Evolutionary conservation across 1,140 invertebrate genomes (phyloP), one percentile per base, ranked within the genome.

Genomic region (Habropoda laboriosa): DNA sequence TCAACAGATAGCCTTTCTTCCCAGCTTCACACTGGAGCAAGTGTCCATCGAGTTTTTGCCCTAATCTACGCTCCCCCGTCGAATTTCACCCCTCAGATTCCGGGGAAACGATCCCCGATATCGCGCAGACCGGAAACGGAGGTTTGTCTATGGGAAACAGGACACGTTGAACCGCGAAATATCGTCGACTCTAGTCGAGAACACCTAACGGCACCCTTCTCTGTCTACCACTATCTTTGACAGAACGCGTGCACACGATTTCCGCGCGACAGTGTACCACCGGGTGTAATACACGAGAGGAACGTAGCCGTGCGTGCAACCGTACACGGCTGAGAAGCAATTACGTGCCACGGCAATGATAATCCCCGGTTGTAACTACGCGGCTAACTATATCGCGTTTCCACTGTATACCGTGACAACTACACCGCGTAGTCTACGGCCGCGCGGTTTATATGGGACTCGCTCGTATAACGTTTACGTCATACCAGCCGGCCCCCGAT

Each of bases 331-430:
- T 21, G 78, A 78, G 68, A 79, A 70, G 77, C 81, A 85, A 83
- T 83, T 85, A 85, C 81, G 64, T 64, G 70, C 77, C 38, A 51
- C 51, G 66, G 51, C 77, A 83, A 85, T 85, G 83, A 83, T 80
- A 83, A 83, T 79, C 70, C 82, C 51, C 71, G 60, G 53, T 70
- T 75, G 77, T 85, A 83, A 83, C 77, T 72, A 83, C 79, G 77
- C 57, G 71, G 82, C 42, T 76, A 85, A 85, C 81, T 85, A 85
- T 83, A 83, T 85, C 81, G 81, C 66, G 70, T n/a, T 13, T n/a
- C 55, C 49, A n/a, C 27, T 60, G 49, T 75, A 80, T 57, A 75
- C 61, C 53, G 24, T 73, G 76, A 72, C 76, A 79, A 73, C 45
- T 79, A 57, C 67, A 76, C 55, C 76, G 68, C 71, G 38, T 38